These are phyloP conservation scores for Desoria tigrina DNA, from an alignment of 2,888 invertebrate genomes.

Conservation along the genomic window DNA sequence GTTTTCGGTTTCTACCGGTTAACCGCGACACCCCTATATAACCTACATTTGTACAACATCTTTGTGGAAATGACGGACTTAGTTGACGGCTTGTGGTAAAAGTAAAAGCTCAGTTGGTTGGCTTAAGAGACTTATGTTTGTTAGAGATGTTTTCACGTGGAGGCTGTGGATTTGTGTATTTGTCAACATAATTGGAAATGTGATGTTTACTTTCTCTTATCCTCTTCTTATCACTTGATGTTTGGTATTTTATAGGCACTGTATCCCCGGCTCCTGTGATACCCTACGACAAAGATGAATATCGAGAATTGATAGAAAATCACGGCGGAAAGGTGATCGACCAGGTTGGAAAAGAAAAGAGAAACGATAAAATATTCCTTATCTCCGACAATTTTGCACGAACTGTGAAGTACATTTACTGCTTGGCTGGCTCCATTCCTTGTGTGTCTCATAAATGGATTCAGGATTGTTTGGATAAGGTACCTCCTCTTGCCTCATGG, in stretches of 20 bases:
- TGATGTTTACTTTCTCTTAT: too few relatives aligned
- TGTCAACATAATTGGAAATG: too few relatives aligned
- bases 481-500: slow-evolving; percentile 15
- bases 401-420: slow-evolving; percentile 73
- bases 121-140: too few relatives aligned
- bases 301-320: slow-evolving; percentile 41
- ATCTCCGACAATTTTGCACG: slow-evolving; percentile 72
- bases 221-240: neutral
- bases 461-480: slow-evolving; percentile 63
- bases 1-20: too few relatives aligned
- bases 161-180: too few relatives aligned
- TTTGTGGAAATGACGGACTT: too few relatives aligned
- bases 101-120: too few relatives aligned
- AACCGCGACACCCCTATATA: too few relatives aligned
- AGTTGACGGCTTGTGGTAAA: too few relatives aligned
- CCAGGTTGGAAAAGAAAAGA: slow-evolving; percentile 39
- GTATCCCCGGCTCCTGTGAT: slow-evolving; percentile 6
- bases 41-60: too few relatives aligned
- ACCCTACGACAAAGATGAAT: slow-evolving; percentile 50
- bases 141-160: too few relatives aligned
- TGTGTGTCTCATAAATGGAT: slow-evolving; percentile 73
- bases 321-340: slow-evolving; percentile 44
- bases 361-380: slow-evolving; percentile 60
- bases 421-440: slow-evolving; percentile 68
- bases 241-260: neutral